Conservation (phyloP, 2,113 vertebrate species). For the Daboia siamensis region DNA sequence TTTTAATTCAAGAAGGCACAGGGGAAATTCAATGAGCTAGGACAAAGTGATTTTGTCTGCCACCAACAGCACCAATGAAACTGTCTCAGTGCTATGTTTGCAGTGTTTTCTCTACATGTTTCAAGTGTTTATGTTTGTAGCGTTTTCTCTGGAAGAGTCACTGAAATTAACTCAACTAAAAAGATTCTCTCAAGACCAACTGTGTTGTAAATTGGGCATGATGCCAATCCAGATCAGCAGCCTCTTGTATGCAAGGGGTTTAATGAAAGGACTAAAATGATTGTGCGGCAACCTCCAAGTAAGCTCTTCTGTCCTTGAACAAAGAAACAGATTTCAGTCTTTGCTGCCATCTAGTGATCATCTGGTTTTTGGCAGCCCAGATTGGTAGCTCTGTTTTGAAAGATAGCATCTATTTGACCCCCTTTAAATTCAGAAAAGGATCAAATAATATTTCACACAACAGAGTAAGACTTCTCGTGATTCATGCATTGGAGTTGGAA, state of each 20-base stretch:
- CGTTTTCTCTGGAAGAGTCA: not conserved
- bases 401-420: not conserved
- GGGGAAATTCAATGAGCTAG: not conserved
- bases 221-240: not conserved
- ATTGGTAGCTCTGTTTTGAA: not conserved
- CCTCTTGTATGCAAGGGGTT: not conserved
- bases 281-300: not conserved
- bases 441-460: not conserved
- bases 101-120: too few species aligned
- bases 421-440: not conserved
- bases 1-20: not conserved
- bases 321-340: not conserved
- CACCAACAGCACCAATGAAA: not conserved
- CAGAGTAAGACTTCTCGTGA: not conserved
- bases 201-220: not conserved
- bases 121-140: not conserved
- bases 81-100: not conserved
- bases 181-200: not conserved
- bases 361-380: not conserved
- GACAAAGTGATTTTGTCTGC: not conserved
- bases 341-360: not conserved
- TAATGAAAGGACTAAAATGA: not conserved
- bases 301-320: not conserved
- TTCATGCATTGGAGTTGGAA: not conserved
- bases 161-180: not conserved